Percentiles rank a stretch among this genome's conserved stretches.
Conservation (phyloP, 2,888 invertebrate species). For the Therioaphis trifolii region DNA sequence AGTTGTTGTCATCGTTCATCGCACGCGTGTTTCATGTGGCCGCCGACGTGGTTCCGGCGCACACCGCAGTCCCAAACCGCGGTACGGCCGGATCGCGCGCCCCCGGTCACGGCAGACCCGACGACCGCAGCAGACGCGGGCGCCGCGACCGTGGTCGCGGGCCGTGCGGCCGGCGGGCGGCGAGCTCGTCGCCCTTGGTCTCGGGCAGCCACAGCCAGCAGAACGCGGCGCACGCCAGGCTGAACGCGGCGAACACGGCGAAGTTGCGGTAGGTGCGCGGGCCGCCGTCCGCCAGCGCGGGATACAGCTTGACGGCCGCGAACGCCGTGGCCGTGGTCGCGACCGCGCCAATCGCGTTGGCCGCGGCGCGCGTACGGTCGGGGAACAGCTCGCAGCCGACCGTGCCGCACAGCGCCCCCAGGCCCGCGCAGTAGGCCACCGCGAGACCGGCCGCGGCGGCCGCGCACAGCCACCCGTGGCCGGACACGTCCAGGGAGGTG, state of each 20-base stretch:
- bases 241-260: constrained; percentile 74
- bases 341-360: constrained; percentile 73
- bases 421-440: constrained; percentile 73
- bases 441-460: constrained; percentile 71
- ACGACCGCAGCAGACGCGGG: too few relatives aligned
- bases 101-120: too few relatives aligned
- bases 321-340: constrained; percentile 73
- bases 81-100: too few relatives aligned
- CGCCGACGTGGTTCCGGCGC: too few relatives aligned
- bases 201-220: constrained; percentile 73
- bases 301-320: constrained; percentile 73
- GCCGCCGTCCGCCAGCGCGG: constrained; percentile 72
- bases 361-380: constrained; percentile 74
- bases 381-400: constrained; percentile 76
- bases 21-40: too few relatives aligned
- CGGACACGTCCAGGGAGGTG: constrained; percentile 69
- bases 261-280: constrained; percentile 77
- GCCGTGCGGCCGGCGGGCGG: constrained; percentile 76
- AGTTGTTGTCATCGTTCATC: too few relatives aligned
- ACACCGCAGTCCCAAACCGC: too few relatives aligned
- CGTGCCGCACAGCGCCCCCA: constrained; percentile 74
- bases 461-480: constrained; percentile 67
- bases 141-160: not conserved
- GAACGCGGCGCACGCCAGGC: constrained; percentile 71
- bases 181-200: constrained; percentile 78